A percentile compares a stretch with the other conserved stretches of the same genome.
Conservation (phyloP, 2,797 vertebrate species). For the Eurystomus glaucurus region DNA sequence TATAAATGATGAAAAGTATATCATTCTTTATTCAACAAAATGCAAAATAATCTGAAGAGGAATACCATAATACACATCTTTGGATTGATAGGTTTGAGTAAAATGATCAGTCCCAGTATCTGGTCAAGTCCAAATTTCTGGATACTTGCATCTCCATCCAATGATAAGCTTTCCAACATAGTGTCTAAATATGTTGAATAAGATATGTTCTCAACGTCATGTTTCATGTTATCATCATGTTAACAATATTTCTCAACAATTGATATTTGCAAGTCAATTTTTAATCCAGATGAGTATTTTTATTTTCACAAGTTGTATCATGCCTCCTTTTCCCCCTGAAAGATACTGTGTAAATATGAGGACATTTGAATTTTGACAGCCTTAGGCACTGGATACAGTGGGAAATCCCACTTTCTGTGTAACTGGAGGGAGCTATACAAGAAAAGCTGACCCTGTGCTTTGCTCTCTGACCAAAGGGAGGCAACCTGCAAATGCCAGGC, state of each 20-base stretch:
- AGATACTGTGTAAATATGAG: background rate
- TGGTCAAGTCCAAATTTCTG: background rate
- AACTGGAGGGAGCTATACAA: background rate
- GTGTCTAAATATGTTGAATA: background rate
- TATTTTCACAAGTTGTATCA: background rate
- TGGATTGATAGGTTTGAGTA: background rate
- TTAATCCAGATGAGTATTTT: background rate
- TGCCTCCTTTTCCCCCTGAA: background rate
- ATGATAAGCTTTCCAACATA: no score
- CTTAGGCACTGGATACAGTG: background rate
- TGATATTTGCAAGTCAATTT: background rate
- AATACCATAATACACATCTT: background rate
- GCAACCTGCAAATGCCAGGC: accelerated
- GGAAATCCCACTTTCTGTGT: background rate
- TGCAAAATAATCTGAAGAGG: background rate
- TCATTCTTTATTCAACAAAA: background rate
- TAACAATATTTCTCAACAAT: background rate
- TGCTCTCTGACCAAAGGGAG: background rate
- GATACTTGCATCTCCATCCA: no score
- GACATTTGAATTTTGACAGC: background rate
- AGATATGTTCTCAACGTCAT: no score
- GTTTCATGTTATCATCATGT: no score
- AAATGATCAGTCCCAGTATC: background rate
- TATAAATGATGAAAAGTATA: background rate
- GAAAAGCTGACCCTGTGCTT: background rate